phyloP scores from a whole-genome alignment of 2,113 vertebrate genomes.

The Peromyscus leucopus region DNA sequence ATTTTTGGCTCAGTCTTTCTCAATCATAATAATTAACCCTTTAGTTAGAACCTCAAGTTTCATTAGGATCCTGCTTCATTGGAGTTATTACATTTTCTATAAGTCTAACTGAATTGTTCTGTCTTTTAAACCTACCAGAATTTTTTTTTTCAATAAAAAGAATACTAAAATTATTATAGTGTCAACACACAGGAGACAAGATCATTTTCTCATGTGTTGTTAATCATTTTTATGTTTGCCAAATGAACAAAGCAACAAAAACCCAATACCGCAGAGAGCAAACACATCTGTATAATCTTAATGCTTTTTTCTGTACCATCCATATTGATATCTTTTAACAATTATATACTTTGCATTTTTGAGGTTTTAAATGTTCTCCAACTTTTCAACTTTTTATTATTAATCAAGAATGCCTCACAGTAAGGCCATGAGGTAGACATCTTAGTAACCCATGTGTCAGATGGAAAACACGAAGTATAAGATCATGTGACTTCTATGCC shows the following conservation, averaged over 20 bases:
- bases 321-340: conserved; percentile 29
- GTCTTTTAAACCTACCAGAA: background rate
- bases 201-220: background rate
- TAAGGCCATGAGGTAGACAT: conserved; percentile 30
- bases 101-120: background rate
- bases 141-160: background rate
- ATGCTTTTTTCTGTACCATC: background rate
- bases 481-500: background rate
- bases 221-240: conserved; percentile 55
- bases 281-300: conserved; percentile 50
- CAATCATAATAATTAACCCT: background rate
- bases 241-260: conserved; percentile 66
- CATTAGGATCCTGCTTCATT: background rate
- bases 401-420: conserved; percentile 49
- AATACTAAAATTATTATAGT: background rate
- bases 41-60: background rate
- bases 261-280: conserved; percentile 21
- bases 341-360: background rate
- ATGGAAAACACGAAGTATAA: conserved; percentile 19
- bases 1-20: background rate
- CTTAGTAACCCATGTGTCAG: background rate
- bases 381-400: conserved; percentile 53
- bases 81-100: background rate
- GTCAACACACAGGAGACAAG: conserved; percentile 30
- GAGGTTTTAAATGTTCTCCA: conserved; percentile 48